Conservation (phyloP, 2,797 vertebrate species). For the Phataginus tricuspis region DNA sequence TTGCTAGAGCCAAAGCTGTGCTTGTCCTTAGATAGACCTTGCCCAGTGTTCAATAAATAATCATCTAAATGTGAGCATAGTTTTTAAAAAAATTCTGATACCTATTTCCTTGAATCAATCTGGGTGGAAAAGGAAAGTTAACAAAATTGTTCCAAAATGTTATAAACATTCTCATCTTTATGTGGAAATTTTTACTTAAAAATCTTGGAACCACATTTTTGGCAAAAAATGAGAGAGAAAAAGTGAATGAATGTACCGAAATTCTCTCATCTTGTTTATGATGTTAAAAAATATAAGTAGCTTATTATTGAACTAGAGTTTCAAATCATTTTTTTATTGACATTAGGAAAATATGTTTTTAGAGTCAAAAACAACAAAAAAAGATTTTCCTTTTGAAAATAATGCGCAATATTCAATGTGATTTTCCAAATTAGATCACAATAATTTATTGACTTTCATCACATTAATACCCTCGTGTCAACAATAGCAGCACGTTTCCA, state of each 20-base stretch:
- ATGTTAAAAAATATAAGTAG: conserved; percentile 35
- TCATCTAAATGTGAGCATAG: neutral
- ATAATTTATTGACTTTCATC: conserved; percentile 22
- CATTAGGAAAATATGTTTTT: neutral
- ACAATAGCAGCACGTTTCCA: neutral
- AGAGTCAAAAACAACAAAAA: neutral
- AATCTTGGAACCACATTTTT: neutral
- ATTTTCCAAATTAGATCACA: conserved; percentile 28
- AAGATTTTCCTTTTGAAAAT: neutral
- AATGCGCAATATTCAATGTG: neutral
- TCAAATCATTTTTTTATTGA: neutral
- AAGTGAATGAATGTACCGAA: neutral
- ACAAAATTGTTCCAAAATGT: conserved; percentile 64
- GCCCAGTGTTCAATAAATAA: neutral
- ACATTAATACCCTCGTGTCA: neutral
- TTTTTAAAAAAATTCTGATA: conserved; percentile 20
- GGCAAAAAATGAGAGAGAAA: neutral
- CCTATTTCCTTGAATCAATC: conserved; percentile 49
- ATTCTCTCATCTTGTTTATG: conserved; percentile 31
- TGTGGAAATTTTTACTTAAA: conserved; percentile 53
- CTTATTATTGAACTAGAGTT: neutral
- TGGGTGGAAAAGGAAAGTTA: conserved; percentile 55
- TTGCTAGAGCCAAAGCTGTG: neutral
- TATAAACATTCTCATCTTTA: conserved; percentile 55
- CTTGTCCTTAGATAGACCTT: conserved; percentile 48